Conservation (phyloP, 2,888 invertebrate species). For the Pollenia angustigena region DNA sequence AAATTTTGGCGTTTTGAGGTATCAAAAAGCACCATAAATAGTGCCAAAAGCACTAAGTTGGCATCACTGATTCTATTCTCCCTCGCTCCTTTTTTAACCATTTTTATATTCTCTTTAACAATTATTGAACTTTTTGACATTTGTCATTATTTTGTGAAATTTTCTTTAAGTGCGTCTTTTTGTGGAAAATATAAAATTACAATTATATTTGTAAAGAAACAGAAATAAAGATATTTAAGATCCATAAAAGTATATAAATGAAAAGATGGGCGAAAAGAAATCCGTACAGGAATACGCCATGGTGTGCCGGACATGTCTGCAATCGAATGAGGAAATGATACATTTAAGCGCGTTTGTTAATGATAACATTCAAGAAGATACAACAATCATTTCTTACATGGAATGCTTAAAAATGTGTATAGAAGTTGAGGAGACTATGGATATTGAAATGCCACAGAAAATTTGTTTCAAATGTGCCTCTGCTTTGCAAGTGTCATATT, state of each 20-base stretch:
- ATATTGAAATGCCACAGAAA: constrained; percentile 74
- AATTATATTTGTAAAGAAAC: background rate
- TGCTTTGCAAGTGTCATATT: constrained; percentile 79
- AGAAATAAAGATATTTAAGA: background rate
- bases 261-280: constrained; percentile 62
- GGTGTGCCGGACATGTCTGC: constrained; percentile 80
- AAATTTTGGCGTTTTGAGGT: no score
- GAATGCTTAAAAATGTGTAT: constrained; percentile 79
- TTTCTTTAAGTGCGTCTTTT: constrained; percentile 50
- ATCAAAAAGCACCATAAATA: no score
- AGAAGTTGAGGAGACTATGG: constrained; percentile 75
- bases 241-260: background rate
- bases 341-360: constrained; percentile 77
- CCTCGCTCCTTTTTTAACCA: no score
- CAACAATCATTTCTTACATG: constrained; percentile 76
- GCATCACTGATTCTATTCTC: no score
- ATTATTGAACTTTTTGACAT: constrained; percentile 44
- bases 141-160: constrained; percentile 58
- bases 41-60: no score
- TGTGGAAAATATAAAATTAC: constrained; percentile 18
- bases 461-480: constrained; percentile 80
- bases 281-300: constrained; percentile 76
- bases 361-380: constrained; percentile 63
- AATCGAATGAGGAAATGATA: constrained; percentile 79
- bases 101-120: no score